A percentile compares a stretch with the other conserved stretches of the same genome.
phyloP scores from a whole-genome alignment of 2,113 vertebrate species.

The Istiophorus platypterus region DNA sequence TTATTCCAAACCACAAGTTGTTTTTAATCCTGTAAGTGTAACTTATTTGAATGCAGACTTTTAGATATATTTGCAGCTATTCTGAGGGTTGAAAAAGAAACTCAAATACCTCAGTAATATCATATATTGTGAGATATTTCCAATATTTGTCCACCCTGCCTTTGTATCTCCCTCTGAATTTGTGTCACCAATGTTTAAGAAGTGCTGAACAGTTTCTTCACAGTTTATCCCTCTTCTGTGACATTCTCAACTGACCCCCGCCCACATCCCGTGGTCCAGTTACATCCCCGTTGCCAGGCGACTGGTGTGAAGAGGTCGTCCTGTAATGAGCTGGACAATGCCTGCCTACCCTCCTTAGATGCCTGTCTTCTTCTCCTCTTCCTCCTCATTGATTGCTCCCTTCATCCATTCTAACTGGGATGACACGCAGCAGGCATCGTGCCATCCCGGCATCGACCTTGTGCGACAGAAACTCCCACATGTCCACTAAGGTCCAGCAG shows the following conservation, averaged over 20 bases:
- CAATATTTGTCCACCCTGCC: constrained; percentile 8
- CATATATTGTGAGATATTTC: not conserved
- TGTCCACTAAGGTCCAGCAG: constrained; percentile 56
- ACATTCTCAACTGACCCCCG: constrained; percentile 64
- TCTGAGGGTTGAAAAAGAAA: not conserved
- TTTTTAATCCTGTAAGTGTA: not conserved
- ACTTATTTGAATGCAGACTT: not conserved
- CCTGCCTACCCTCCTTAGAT: constrained; percentile 58
- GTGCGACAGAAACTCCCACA: constrained; percentile 69
- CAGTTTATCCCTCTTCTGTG: constrained; percentile 60
- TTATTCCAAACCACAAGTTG: not conserved
- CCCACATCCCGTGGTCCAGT: constrained; percentile 45
- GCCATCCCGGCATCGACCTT: constrained; percentile 71
- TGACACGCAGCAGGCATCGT: constrained; percentile 58
- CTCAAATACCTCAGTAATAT: too few species aligned
- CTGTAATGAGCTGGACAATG: constrained; percentile 76
- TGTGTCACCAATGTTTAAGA: constrained; percentile 44
- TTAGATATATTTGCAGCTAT: not conserved
- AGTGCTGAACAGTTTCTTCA: constrained; percentile 73
- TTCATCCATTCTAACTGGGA: constrained; percentile 46
- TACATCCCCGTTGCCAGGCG: constrained; percentile 71
- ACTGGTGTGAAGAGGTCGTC: constrained; percentile 76
- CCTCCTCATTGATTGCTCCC: constrained; percentile 71
- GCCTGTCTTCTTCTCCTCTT: constrained; percentile 45
- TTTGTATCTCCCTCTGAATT: constrained; percentile 5